Base-by-base conservation (phyloP, 2,113 vertebrate species). In the Orycteropus afer region DNA sequence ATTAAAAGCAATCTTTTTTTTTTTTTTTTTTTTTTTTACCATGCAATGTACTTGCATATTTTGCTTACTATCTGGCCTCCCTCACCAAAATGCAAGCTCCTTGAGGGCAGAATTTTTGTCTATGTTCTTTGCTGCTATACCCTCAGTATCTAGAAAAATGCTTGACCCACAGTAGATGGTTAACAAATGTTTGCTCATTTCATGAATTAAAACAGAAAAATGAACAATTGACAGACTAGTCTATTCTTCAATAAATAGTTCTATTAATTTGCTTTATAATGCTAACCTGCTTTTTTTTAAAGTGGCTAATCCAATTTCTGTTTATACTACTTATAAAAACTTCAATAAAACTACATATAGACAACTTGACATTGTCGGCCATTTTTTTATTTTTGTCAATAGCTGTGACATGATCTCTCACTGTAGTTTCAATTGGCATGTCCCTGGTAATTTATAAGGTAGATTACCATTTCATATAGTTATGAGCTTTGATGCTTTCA, bases 181-280 rank as follows among this genome's bases (percentile, higher is more conserved):
- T 61, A 89, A 87, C 7, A 81, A 95, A 85, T 80, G 90, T 49
- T 88, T 95, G 42, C 74, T 83, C 92, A 96, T 89, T 86, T 95
- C 61, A 53, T 76, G n/a, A 61, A 22, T 47, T 57, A 57, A 65
- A 69, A n/a, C n/a, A 29, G 18, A 77, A 85, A 94, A 87, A 5
- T 85, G 32, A 95, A 47, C 18, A 51, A 2, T 53, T 20, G 40
- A 59, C 20, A 86, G 5, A 37, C 5, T 3, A 20, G 14, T 47
- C 10, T 81, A 90, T 63, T 83, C 7, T 61, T 85, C 13, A 47
- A 17, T 34, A 55, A 49, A 80, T 7, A 71, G 49, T 42, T 80
- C 1, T 78, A 2, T 73, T 23, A 5, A 79, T 95, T 63, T 51
- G 80, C 10, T 42, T 57, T 34, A 15, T 37, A 73, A 82, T 18